Percentiles rank a stretch among this genome's conserved stretches.
Evolutionary conservation across 2,888 invertebrate genomes (phyloP).

Genomic region (Agriopis aurantiaria): DNA sequence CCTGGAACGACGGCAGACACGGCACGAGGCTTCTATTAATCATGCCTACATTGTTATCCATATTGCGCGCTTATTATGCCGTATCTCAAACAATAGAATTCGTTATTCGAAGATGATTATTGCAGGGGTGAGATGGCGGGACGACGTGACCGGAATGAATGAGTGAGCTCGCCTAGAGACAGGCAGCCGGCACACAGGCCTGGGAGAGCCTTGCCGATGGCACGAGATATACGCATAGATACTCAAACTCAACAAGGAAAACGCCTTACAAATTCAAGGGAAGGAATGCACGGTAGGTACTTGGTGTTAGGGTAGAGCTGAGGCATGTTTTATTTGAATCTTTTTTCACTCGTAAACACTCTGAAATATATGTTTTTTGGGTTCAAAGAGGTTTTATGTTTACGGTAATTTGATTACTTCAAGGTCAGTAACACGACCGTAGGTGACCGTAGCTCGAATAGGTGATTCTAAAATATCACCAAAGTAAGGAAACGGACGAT

Average conservation of each 20-base stretch:
- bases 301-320: conserved; percentile 16
- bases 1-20: conserved; percentile 10
- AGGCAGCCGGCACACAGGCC: conserved; percentile 1
- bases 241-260: conserved; percentile 28
- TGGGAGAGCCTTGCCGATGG: not conserved
- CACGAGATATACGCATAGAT: conserved; percentile 9
- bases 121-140: conserved; percentile 53
- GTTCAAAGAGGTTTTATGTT: not conserved
- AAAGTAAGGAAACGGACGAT: too few species aligned
- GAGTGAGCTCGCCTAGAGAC: not conserved
- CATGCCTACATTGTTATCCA: conserved; percentile 33
- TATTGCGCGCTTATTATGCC: conserved; percentile 35
- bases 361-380: conserved; percentile 7
- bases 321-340: conserved; percentile 32
- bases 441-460: not conserved
- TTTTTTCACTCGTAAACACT: conserved; percentile 16
- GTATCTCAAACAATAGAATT: conserved; percentile 61
- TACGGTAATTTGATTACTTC: conserved; percentile 3
- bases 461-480: not conserved
- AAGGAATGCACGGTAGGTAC: conserved; percentile 26
- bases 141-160: conserved; percentile 63
- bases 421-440: not conserved
- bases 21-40: conserved; percentile 21
- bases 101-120: conserved; percentile 62
- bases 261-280: conserved; percentile 23